phyloP scores from a whole-genome alignment of 2,888 invertebrate genomes.

The Eupithecia exiguata region DNA sequence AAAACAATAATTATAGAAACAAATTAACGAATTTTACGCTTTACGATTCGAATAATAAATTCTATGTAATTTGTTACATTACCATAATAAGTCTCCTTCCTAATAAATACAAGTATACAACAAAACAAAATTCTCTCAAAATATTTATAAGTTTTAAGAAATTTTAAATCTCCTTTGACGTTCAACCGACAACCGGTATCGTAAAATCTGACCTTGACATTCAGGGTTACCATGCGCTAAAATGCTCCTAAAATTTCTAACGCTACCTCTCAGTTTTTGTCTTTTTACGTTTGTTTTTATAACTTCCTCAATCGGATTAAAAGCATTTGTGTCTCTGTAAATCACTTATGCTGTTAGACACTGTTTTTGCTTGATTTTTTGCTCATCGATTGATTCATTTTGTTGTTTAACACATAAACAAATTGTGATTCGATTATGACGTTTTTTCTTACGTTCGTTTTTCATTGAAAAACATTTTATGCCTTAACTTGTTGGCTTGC shows the following conservation, averaged over 20 bases:
- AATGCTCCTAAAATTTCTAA: slow-evolving; percentile 34
- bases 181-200: slow-evolving; percentile 29
- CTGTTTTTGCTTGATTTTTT: slow-evolving; percentile 39
- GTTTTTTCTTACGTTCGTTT: neutral
- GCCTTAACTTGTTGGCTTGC: neutral
- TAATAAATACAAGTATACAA: neutral
- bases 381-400: slow-evolving; percentile 35
- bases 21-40: slow-evolving; percentile 29
- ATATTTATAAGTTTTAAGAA: neutral
- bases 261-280: slow-evolving; percentile 31
- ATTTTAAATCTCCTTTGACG: slow-evolving; percentile 7
- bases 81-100: slow-evolving; percentile 13
- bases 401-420: slow-evolving; percentile 26
- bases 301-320: slow-evolving; percentile 39
- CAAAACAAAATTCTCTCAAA: slow-evolving; percentile 5
- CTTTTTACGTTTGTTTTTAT: slow-evolving; percentile 32
- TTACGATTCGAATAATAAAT: slow-evolving; percentile 21
- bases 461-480: neutral
- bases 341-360: slow-evolving; percentile 36
- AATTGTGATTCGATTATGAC: neutral
- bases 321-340: slow-evolving; percentile 39
- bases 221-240: slow-evolving; percentile 33
- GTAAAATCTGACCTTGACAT: slow-evolving; percentile 35
- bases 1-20: slow-evolving; percentile 14
- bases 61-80: slow-evolving; percentile 21